Percentiles rank a stretch among this genome's conserved stretches.
Evolutionary conservation across 2,888 invertebrate genomes (phyloP).

Genomic region (Acanthosoma haemorrhoidale): DNA sequence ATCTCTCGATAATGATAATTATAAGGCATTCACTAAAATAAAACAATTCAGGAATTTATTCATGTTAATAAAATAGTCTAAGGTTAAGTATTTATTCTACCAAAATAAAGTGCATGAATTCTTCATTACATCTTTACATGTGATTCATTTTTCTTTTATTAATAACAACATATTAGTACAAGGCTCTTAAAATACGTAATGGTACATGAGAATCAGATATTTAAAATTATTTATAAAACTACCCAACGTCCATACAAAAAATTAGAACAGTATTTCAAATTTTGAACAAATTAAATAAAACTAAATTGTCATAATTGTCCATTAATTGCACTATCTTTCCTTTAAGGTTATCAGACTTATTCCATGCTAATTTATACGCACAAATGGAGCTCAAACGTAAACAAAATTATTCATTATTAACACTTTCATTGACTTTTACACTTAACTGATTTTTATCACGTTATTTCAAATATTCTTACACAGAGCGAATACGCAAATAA

Average conservation of each 20-base stretch:
- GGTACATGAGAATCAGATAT: constrained; percentile 22
- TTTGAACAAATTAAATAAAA: constrained; percentile 18
- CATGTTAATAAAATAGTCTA: constrained; percentile 1
- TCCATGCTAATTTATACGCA: constrained; percentile 12
- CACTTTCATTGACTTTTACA: background rate
- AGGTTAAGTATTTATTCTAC: constrained; percentile 32
- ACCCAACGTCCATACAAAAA: constrained; percentile 21
- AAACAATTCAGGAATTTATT: too few species aligned
- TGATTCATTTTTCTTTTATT: constrained; percentile 27
- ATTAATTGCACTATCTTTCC: constrained; percentile 25
- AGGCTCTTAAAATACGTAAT: constrained; percentile 16
- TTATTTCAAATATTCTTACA: background rate
- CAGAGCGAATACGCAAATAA: background rate
- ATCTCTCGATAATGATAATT: too few species aligned
- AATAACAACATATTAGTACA: constrained; percentile 25
- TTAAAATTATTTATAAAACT: constrained; percentile 19
- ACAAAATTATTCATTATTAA: background rate
- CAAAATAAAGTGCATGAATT: constrained; percentile 34
- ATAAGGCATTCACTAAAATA: background rate
- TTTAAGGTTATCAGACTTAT: constrained; percentile 20
- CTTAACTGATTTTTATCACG: too few species aligned
- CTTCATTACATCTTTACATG: constrained; percentile 30
- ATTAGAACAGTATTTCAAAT: constrained; percentile 18
- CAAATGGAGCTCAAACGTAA: background rate
- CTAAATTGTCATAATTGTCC: constrained; percentile 17